Base-by-base conservation (phyloP, 2,113 vertebrate genomes). In the Cricetomys ansorgei region DNA sequence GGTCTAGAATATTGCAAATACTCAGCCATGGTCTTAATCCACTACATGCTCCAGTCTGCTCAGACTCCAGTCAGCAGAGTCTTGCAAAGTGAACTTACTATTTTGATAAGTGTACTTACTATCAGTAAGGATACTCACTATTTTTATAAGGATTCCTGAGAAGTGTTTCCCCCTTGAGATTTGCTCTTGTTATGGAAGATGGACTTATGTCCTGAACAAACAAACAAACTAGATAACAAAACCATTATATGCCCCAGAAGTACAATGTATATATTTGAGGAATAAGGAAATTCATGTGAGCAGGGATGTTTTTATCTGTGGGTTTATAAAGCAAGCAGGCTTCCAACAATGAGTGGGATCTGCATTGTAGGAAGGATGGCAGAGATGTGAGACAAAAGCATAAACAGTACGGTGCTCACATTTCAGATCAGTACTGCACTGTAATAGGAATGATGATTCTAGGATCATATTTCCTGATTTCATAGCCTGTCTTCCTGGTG, bases 131-230 rank as follows among this genome's bases (percentile, higher is more conserved):
- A 17, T 70, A 76, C 53, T 92, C 94, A 81, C 34, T 21, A 84
- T 90, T 83, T 92, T 92, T 76, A 92, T 96, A 97, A 91, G 31
- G 37, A 67, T 40, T 96, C 16, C 72, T 81, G 40, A 94, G 29
- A 77, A 65, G 9, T 85, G 91, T 94, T 37, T 40, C 6, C 75
- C 48, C n/a, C n/a, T 86, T 37, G 34, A 29, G 45, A 95, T 96
- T 92, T 91, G 23, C 10, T 92, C 34, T 85, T 40, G 3, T 17
- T 70, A 17, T n/a, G 59, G 34, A 89, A 50, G 83, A 86, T 9
- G 75, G 37, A 92, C 59, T 57, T 88, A 79, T 59, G 45, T 81
- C 57, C 50, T 65, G 21, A 16, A 45, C 50, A 72, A 57, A 15
- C 40, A 55, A 57, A 45, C 45, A 31, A 16, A 5, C 3, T 19